A percentile compares a stretch with the other conserved stretches of the same genome.
phyloP scores from a whole-genome alignment of 2,797 vertebrate genomes.

The Hybognathus amarus region DNA sequence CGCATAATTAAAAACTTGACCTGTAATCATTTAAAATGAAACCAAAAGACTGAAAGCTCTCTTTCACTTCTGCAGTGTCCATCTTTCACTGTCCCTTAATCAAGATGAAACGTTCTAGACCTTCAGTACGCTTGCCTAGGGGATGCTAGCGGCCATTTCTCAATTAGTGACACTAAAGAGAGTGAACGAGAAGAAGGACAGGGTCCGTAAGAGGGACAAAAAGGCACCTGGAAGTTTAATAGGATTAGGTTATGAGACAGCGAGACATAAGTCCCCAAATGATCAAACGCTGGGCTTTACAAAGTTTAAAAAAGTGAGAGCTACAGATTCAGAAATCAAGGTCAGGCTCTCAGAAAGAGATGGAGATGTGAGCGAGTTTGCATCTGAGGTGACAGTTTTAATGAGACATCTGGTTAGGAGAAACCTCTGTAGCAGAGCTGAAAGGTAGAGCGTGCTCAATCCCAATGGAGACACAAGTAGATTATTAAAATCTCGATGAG shows the following conservation, averaged over 20 bases:
- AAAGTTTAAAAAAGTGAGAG: conserved; percentile 24
- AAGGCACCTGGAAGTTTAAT: conserved; percentile 50
- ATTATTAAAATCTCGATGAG: conserved; percentile 10
- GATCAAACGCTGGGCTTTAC: conserved; percentile 41
- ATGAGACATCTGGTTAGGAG: conserved; percentile 40
- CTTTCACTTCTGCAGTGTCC: conserved; percentile 11
- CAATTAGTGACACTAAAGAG: conserved; percentile 73
- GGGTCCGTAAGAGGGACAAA: conserved; percentile 59
- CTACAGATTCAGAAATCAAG: conserved; percentile 42
- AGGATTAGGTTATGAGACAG: conserved; percentile 45
- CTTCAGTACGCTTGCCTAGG: conserved; percentile 66
- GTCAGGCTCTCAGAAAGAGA: conserved; percentile 35
- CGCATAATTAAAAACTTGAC: not conserved
- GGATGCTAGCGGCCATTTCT: conserved; percentile 76
- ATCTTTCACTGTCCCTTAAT: conserved; percentile 40
- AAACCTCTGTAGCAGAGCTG: conserved; percentile 37
- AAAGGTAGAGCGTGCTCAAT: conserved; percentile 16
- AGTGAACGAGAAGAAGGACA: conserved; percentile 70
- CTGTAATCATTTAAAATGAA: not conserved
- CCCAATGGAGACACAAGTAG: conserved; percentile 21
- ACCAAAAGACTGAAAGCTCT: not conserved
- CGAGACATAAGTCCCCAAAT: conserved; percentile 35
- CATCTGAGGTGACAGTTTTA: conserved; percentile 45
- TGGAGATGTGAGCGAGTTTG: conserved; percentile 24
- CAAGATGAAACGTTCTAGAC: conserved; percentile 61